Evolutionary conservation across 2,888 invertebrate genomes (phyloP).

Genomic region (Trisateles emortualis): DNA sequence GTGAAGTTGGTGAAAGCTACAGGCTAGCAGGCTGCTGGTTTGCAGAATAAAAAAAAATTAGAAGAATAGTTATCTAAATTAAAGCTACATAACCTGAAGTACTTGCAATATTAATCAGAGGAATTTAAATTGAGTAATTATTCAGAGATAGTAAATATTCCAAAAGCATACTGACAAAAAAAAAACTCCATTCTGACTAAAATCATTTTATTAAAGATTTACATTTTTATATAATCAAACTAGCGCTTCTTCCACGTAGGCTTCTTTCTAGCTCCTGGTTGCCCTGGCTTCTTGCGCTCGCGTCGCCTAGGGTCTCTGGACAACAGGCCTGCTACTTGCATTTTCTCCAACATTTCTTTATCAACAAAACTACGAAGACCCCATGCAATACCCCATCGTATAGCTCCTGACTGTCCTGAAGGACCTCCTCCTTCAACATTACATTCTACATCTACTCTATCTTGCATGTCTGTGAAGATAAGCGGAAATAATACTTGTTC

Average conservation of each 20-base stretch:
- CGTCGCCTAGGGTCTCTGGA: conserved; percentile 91
- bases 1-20: too few species aligned
- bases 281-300: conserved; percentile 97
- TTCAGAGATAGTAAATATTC: neutral
- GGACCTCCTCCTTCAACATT: conserved; percentile 91
- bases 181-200: conserved; percentile 9
- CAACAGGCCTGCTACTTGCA: conserved; percentile 96
- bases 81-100: too few species aligned
- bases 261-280: conserved; percentile 95
- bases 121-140: too few species aligned
- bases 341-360: conserved; percentile 90
- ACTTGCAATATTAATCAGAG: too few species aligned
- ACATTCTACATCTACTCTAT: conserved; percentile 94
- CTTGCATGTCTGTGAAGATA: conserved; percentile 91
- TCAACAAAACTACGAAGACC: conserved; percentile 94
- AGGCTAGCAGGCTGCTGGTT: too few species aligned
- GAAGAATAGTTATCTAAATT: too few species aligned
- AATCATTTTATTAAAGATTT: conserved; percentile 21
- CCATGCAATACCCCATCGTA: conserved; percentile 95
- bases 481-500: conserved; percentile 96
- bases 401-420: conserved; percentile 95
- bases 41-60: too few species aligned
- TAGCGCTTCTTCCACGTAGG: conserved; percentile 97
- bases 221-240: conserved; percentile 21
- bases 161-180: neutral